Evolutionary conservation across 2,797 vertebrate genomes (phyloP), one percentile per base, ranked within the genome.

Genomic region (Argentina silus): DNA sequence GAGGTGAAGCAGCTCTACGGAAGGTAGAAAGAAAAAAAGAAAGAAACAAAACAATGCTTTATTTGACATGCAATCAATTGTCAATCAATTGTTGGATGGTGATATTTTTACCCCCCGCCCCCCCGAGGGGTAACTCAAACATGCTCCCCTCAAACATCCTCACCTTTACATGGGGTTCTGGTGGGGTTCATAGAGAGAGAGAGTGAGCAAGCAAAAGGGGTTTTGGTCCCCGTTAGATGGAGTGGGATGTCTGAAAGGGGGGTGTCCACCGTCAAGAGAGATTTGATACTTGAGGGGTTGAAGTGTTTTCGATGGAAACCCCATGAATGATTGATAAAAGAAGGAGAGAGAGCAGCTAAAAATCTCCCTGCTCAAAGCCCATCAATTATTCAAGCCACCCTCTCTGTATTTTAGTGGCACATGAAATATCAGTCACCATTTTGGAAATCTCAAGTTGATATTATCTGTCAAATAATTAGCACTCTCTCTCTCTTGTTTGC

Each of bases 261-360:
- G 27, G 27, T 36, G 27, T 36, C 27, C 1, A 4, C 27, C 27
- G 27, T 36, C 27, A 93, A 90, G 92, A 91, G 95, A 93, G 90
- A 88, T 95, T 89, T 90, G 95, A 96, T 95, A 93, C 93, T 94
- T 92, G 86, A 96, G 91, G 87, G 93, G 93, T 93, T 91, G 94
- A 96, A 96, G 96, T 96, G 95, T 91, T 93, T 94, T 96, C 92
- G 94, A 95, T 97, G 95, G 96, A 97, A 97, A 97, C 95, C 93
- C 86, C 95, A 98, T 99, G 95, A 99, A 98, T 98, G 97, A 98
- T 99, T 99, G 96, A 99, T 97, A 96, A 95, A 95, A 94, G 92
- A 91, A 95, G 95, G 94, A 27, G 21, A 27, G 94, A 96, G 94
- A 95, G 95, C 93, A 94, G 95, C 96, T 97, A 95, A 96, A 97